Percentiles rank a stretch among this genome's conserved stretches.
phyloP scores from a whole-genome alignment of 2,797 vertebrate species.

The Urocyon cinereoargenteus region DNA sequence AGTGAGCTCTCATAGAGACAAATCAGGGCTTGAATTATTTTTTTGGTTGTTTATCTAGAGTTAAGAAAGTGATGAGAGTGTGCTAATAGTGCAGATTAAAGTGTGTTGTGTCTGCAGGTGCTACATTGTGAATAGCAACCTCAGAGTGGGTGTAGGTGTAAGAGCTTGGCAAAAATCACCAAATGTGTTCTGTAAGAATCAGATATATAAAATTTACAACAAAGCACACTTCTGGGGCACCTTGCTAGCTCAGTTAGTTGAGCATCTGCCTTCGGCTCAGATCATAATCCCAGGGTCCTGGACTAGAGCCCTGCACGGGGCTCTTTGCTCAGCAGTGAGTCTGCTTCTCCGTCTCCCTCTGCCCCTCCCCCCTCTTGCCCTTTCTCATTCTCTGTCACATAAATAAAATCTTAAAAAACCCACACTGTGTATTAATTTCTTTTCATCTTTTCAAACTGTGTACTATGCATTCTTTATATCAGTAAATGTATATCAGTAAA shows the following conservation, averaged over 20 bases:
- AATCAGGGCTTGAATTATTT: background rate
- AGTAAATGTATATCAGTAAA: background rate
- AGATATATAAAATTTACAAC: background rate
- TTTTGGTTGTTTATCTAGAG: background rate
- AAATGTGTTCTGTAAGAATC: background rate
- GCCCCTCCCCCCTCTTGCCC: too few relatives aligned
- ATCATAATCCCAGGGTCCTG: too few relatives aligned
- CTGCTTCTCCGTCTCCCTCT: too few relatives aligned
- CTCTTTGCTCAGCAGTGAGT: too few relatives aligned
- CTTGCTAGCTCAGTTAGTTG: too few relatives aligned
- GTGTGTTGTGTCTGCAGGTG: background rate
- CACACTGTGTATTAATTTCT: background rate
- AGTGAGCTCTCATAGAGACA: background rate
- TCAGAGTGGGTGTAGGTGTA: background rate
- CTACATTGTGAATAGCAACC: background rate
- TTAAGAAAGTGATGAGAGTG: background rate
- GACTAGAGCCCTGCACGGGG: too few relatives aligned
- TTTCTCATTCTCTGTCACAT: too few relatives aligned
- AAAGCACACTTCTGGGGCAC: background rate
- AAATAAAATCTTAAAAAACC: too few relatives aligned
- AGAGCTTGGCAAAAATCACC: background rate
- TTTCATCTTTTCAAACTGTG: slow-evolving; percentile 7
- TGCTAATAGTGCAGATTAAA: background rate
- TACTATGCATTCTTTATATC: background rate
- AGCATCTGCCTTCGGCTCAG: too few relatives aligned